These are phyloP conservation scores for Noctua pronuba DNA, from an alignment of 2,888 invertebrate genomes.

Conservation along the genomic window DNA sequence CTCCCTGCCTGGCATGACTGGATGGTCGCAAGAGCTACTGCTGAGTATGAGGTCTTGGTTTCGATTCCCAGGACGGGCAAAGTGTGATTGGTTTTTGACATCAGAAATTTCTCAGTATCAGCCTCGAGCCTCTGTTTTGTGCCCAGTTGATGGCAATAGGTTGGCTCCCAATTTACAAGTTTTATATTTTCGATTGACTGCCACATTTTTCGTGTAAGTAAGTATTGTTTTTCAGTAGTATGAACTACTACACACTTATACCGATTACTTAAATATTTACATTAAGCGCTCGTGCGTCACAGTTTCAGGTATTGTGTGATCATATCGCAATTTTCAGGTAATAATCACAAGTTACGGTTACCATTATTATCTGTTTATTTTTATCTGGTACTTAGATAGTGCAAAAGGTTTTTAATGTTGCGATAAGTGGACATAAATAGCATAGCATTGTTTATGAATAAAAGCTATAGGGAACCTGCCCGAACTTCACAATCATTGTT, in stretches of 20 bases:
- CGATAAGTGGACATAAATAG: constrained; percentile 32
- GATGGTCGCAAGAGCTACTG: not conserved
- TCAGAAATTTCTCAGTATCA: not conserved
- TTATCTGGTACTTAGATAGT: constrained; percentile 24
- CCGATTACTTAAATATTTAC: constrained; percentile 4
- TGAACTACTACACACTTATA: not conserved
- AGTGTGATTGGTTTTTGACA: not conserved
- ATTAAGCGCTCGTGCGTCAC: not conserved
- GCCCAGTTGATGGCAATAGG: not conserved
- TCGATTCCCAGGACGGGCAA: not conserved
- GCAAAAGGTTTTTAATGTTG: constrained; percentile 45
- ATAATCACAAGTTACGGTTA: not conserved
- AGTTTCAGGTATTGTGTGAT: constrained; percentile 6
- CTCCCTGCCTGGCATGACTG: not conserved
- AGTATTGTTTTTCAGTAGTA: not conserved
- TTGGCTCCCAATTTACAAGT: not conserved
- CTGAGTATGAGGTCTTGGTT: not conserved
- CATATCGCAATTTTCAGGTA: constrained; percentile 1
- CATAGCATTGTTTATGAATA: not conserved
- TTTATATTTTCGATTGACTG: not conserved
- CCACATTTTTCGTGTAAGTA: not conserved
- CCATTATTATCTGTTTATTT: constrained; percentile 1
- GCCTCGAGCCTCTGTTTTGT: not conserved
- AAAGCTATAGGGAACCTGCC: not conserved
- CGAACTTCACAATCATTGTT: not conserved